phyloP scores from a whole-genome alignment of 1,140 invertebrate genomes.

The Drosophila suzukii region DNA sequence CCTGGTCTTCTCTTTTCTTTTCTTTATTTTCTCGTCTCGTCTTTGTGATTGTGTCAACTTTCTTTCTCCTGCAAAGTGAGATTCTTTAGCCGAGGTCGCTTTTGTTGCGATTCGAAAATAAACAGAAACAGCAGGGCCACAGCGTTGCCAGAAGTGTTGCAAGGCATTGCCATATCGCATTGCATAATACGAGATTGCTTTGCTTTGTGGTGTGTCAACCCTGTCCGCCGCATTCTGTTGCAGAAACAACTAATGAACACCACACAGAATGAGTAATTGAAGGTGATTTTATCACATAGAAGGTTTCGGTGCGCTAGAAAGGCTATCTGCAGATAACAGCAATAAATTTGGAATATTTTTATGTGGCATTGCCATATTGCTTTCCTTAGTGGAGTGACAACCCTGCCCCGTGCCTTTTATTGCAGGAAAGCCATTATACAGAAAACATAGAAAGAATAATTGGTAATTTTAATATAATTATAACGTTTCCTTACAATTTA shows the following conservation, averaged over 20 bases:
- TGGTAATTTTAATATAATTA: too few species aligned
- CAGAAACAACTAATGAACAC: constrained; percentile 3
- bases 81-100: constrained; percentile 29
- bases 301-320: neutral
- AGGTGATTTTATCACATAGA: neutral
- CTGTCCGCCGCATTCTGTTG: constrained; percentile 17
- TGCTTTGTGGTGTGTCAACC: constrained; percentile 27
- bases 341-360: neutral
- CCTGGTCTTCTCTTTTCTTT: constrained; percentile 59
- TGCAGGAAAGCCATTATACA: too few species aligned
- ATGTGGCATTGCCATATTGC: too few species aligned
- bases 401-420: too few species aligned
- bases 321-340: too few species aligned
- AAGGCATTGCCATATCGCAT: constrained; percentile 21
- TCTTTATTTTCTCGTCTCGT: constrained; percentile 20
- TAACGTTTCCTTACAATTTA: too few species aligned
- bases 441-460: too few species aligned
- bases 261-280: constrained; percentile 1
- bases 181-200: constrained; percentile 21
- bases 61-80: constrained; percentile 52
- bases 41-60: constrained; percentile 62
- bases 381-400: too few species aligned
- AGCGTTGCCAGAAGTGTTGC: constrained; percentile 47
- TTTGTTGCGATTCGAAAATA: constrained; percentile 38
- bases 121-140: constrained; percentile 16